Percentiles rank a stretch among this genome's conserved stretches.
Conservation (phyloP, 2,113 vertebrate genomes). For the Mobula hypostoma region DNA sequence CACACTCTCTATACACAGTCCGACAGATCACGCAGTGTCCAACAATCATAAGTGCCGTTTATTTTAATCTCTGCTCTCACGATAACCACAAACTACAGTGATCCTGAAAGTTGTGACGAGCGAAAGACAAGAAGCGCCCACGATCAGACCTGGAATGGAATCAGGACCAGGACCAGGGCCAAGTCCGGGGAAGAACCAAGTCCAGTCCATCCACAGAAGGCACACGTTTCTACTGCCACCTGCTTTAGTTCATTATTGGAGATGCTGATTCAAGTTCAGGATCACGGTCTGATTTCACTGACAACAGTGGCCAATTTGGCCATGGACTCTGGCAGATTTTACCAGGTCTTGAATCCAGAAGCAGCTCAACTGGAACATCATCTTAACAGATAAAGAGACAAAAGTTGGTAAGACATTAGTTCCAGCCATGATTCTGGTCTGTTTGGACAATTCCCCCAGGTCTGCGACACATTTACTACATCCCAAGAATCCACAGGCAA, state of each 20-base stretch:
- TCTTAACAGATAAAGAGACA: background rate
- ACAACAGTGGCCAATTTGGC: background rate
- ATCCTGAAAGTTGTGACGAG: slow-evolving; percentile 24
- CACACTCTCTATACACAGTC: background rate
- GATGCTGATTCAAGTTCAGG: background rate
- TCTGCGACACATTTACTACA: background rate
- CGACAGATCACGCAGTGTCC: background rate
- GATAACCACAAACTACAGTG: slow-evolving; percentile 17
- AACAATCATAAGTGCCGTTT: background rate
- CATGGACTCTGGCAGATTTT: background rate
- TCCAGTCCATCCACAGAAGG: background rate
- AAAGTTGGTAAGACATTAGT: background rate
- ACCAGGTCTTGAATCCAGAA: background rate
- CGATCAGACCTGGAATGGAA: background rate
- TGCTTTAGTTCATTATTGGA: background rate
- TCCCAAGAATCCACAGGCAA: background rate
- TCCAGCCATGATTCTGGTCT: background rate
- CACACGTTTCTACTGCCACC: too few relatives aligned
- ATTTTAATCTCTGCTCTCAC: slow-evolving; percentile 26
- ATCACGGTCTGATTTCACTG: background rate
- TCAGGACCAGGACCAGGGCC: background rate
- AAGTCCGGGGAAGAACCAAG: background rate
- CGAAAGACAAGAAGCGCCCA: background rate
- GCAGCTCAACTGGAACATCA: background rate
- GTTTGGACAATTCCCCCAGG: background rate